Percentiles rank a stretch among this genome's conserved stretches.
Evolutionary conservation across 2,113 vertebrate genomes (phyloP).

Genomic region (Podocnemis expansa): DNA sequence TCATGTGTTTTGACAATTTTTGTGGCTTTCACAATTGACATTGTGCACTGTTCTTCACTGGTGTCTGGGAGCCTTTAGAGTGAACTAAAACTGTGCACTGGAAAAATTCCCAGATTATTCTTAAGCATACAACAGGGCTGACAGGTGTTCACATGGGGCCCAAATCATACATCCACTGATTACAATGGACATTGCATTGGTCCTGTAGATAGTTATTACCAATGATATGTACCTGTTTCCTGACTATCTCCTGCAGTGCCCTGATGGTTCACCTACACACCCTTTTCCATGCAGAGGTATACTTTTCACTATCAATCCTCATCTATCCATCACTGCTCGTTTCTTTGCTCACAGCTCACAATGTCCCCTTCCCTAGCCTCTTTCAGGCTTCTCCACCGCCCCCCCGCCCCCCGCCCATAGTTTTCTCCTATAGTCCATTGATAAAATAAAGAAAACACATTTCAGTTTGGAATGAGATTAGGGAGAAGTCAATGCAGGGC

Average conservation of each 20-base stretch:
- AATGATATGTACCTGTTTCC: background rate
- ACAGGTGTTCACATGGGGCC: background rate
- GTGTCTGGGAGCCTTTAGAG: background rate
- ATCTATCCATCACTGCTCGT: background rate
- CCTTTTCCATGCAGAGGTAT: background rate
- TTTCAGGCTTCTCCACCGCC: background rate
- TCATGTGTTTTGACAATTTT: background rate
- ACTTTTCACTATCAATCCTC: background rate
- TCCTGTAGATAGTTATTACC: background rate
- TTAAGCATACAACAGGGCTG: background rate
- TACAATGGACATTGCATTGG: background rate
- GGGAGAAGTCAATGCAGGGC: background rate
- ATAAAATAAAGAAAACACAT: conserved; percentile 14
- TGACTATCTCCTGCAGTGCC: background rate
- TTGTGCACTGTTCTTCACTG: background rate
- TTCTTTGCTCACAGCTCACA: background rate
- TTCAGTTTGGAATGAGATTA: background rate
- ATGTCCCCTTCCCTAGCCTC: background rate
- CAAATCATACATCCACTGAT: background rate
- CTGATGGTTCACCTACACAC: background rate
- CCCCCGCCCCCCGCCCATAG: background rate
- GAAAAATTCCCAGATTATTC: background rate
- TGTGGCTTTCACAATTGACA: background rate
- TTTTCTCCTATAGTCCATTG: background rate
- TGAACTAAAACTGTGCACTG: background rate